Evolutionary conservation across 2,797 vertebrate genomes (phyloP).

Genomic region (Vireo griseus): DNA sequence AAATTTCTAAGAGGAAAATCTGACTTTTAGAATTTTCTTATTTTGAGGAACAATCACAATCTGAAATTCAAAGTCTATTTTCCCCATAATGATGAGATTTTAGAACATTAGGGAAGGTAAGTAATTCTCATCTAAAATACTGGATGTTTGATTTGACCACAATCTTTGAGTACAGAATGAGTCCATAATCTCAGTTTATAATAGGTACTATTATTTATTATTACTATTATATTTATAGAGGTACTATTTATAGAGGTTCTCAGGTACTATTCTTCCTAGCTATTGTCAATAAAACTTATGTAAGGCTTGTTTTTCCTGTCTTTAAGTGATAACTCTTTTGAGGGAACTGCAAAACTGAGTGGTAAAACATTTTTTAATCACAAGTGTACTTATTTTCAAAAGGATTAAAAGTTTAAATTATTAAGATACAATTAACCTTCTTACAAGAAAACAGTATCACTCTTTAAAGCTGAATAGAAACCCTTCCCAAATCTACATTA

Average conservation of each 20-base stretch:
- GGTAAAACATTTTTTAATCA: neutral
- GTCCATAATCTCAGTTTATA: neutral
- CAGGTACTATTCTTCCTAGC: neutral
- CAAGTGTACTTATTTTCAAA: neutral
- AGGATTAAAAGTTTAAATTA: neutral
- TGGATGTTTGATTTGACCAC: neutral
- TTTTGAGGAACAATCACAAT: neutral
- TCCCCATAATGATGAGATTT: neutral
- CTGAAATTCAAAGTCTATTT: neutral
- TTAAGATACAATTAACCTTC: neutral
- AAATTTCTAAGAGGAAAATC: neutral
- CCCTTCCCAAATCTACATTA: neutral
- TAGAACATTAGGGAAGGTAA: neutral
- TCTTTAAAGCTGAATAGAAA: neutral
- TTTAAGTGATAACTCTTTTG: neutral
- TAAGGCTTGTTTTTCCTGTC: neutral
- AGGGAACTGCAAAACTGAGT: neutral
- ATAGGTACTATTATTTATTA: no score
- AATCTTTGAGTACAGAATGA: neutral
- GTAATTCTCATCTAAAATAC: neutral
- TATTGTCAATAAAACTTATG: neutral
- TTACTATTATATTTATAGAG: no score
- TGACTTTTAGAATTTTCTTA: neutral
- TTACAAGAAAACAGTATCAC: neutral
- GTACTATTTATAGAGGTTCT: neutral